Evolutionary conservation across 2,797 vertebrate genomes (phyloP).

Genomic region (Semaprochilodus insignis): DNA sequence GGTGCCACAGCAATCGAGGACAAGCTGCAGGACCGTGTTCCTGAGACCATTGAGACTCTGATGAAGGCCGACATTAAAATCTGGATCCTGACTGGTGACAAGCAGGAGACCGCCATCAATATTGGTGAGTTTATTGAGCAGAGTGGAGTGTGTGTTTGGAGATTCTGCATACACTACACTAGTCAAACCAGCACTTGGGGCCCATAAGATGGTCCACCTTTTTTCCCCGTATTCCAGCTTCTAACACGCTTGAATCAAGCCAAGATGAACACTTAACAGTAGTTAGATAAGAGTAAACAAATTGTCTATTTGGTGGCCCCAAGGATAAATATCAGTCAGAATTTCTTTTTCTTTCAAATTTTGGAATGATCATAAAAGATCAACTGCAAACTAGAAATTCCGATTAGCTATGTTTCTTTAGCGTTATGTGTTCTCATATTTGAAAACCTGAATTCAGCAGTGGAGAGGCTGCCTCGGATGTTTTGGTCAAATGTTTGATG

Average conservation of each 20-base stretch:
- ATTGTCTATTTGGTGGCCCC: too few relatives aligned
- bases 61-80: conserved; percentile 99
- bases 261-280: background rate
- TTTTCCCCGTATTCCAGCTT: background rate
- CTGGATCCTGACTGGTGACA: conserved; percentile 99
- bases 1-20: conserved; percentile 98
- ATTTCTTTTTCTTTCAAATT: too few relatives aligned
- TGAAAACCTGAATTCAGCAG: background rate
- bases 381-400: too few relatives aligned
- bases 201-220: background rate
- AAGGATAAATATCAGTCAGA: too few relatives aligned
- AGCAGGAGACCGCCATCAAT: conserved; percentile 98
- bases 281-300: background rate
- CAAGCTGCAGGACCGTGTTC: conserved; percentile 96
- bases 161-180: background rate
- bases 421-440: background rate
- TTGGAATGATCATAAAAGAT: too few relatives aligned
- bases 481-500: background rate
- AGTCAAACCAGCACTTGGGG: background rate
- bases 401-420: too few relatives aligned
- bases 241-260: background rate
- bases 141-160: background rate
- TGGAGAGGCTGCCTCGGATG: background rate
- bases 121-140: conserved; percentile 82
- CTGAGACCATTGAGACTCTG: conserved; percentile 97